Percentiles rank a stretch among this genome's conserved stretches.
These are phyloP conservation scores for Gasterosteus aculeatus DNA, from an alignment of 2,113 vertebrate species.

Conservation along the genomic window DNA sequence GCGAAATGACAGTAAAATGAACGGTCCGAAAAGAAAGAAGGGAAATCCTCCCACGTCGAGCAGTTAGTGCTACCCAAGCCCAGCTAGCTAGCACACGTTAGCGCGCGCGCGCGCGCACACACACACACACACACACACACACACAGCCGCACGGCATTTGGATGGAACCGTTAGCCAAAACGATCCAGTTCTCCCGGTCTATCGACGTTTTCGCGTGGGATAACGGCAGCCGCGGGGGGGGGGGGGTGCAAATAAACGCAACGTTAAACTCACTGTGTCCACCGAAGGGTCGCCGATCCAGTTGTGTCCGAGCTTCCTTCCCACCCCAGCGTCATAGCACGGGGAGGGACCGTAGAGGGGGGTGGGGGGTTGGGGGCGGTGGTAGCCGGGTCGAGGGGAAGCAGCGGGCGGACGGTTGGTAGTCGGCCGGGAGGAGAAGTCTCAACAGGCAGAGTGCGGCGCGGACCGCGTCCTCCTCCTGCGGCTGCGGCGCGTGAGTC, in stretches of 20 bases:
- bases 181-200: constrained; percentile 42
- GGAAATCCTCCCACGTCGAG: background rate
- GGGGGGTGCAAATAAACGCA: background rate
- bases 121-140: constrained; percentile 5
- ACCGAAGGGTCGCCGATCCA: constrained; percentile 30
- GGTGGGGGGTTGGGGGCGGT: too few species aligned
- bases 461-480: constrained; percentile 49
- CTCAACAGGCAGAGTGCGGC: constrained; percentile 70
- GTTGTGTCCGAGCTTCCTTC: constrained; percentile 34
- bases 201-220: constrained; percentile 9
- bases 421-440: constrained; percentile 57
- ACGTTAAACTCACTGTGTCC: constrained; percentile 63
- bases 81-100: constrained; percentile 51
- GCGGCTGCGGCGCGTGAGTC: constrained; percentile 53
- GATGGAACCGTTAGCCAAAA: constrained; percentile 38
- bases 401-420: constrained; percentile 4
- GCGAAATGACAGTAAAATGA: background rate
- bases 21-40: background rate
- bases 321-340: constrained; percentile 63
- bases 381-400: constrained; percentile 19
- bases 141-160: constrained; percentile 24
- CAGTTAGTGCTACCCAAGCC: background rate
- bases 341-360: background rate
- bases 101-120: constrained; percentile 16
- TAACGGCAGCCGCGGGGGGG: background rate